Evolutionary conservation across 2,113 vertebrate species (phyloP).

Genomic region (Ptychochromis oligacanthus): DNA sequence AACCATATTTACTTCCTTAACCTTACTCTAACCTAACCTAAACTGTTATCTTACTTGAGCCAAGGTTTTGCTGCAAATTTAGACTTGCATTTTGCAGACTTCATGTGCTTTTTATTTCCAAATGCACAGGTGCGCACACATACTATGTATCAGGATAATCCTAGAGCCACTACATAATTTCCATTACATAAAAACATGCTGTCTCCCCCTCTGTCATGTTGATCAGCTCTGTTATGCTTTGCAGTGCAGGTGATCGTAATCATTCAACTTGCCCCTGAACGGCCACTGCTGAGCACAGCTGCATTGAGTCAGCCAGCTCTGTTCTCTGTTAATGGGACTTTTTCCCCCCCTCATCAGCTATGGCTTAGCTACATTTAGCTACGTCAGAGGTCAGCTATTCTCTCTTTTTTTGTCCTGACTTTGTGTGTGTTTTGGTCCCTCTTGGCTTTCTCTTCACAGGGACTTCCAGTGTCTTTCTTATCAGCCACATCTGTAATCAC

Average conservation of each 20-base stretch:
- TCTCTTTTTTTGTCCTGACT: conserved; percentile 11
- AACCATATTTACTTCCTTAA: not conserved
- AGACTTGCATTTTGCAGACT: not conserved
- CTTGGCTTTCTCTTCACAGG: not conserved
- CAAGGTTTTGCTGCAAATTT: not conserved
- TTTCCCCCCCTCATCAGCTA: not conserved
- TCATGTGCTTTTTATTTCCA: not conserved
- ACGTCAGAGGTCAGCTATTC: conserved; percentile 66
- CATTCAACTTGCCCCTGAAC: conserved; percentile 50
- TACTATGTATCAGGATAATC: conserved; percentile 14
- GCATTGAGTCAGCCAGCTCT: conserved; percentile 54
- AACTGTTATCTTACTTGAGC: not conserved
- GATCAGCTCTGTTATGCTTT: not conserved
- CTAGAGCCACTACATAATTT: conserved; percentile 18
- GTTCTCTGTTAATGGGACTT: conserved; percentile 41
- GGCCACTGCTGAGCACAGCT: conserved; percentile 52
- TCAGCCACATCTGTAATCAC: conserved; percentile 17
- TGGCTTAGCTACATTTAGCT: conserved; percentile 50
- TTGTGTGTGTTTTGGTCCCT: conserved; percentile 1
- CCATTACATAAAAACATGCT: not conserved
- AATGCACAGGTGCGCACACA: not conserved
- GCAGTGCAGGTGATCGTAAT: conserved; percentile 51
- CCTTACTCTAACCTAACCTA: not conserved
- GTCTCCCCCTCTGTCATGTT: not conserved
- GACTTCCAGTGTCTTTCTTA: not conserved